Evolutionary conservation across 2,113 vertebrate genomes (phyloP).

Genomic region (Ochotona curzoniae): DNA sequence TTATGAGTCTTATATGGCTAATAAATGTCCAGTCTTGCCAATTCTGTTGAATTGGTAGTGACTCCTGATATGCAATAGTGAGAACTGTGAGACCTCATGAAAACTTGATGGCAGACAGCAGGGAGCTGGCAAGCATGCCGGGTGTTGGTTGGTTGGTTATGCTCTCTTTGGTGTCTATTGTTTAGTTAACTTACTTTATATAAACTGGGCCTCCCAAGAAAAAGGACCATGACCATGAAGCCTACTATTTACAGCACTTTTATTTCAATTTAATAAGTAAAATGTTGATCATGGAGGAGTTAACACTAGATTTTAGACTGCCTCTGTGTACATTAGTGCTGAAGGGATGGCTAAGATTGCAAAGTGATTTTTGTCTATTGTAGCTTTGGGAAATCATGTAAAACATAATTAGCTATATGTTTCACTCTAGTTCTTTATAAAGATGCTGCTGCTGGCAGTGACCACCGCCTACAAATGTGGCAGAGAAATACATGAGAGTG

Average conservation of each 20-base stretch:
- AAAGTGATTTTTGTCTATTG: conserved; percentile 45
- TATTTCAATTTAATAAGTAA: conserved; percentile 21
- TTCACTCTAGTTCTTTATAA: conserved; percentile 48
- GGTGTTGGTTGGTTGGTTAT: neutral
- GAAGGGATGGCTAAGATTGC: conserved; percentile 18
- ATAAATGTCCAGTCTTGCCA: neutral
- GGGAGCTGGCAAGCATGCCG: neutral
- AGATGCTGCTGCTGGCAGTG: neutral
- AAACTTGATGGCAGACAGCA: neutral
- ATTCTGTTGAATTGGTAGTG: neutral
- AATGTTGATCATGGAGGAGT: neutral
- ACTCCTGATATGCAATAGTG: neutral
- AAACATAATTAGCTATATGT: conserved; percentile 55
- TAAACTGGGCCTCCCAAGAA: neutral
- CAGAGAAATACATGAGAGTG: neutral
- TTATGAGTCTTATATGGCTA: neutral
- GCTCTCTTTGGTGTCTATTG: neutral
- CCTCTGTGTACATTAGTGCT: neutral
- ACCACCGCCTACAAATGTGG: neutral
- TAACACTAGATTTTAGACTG: conserved; percentile 14
- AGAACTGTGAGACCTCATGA: neutral
- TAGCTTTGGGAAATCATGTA: conserved; percentile 58
- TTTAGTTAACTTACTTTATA: conserved; percentile 37
- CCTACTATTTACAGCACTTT: neutral
- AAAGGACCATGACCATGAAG: neutral